Evolutionary conservation across 2,797 vertebrate genomes (phyloP).

Genomic region (Dermochelys coriacea): DNA sequence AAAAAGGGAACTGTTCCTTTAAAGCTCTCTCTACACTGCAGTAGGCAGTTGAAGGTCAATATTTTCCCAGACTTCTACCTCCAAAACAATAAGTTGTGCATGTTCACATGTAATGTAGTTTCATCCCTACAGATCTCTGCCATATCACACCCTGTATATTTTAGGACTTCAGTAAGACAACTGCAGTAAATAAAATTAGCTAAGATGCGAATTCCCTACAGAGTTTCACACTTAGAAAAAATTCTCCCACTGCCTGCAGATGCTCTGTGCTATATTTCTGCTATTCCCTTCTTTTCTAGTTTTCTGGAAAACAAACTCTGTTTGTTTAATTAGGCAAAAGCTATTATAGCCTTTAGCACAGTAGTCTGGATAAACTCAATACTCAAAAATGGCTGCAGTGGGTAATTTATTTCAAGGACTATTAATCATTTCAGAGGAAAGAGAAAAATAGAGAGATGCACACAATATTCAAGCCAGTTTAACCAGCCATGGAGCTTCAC

Average conservation of each 20-base stretch:
- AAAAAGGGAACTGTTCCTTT: neutral
- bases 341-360: neutral
- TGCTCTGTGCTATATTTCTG: neutral
- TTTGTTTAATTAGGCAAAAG: neutral
- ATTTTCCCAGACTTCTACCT: neutral
- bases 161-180: neutral
- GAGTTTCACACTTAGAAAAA: neutral
- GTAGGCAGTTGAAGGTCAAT: neutral
- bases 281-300: neutral
- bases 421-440: neutral
- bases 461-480: neutral
- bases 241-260: neutral
- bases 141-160: neutral
- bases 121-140: neutral
- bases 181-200: neutral
- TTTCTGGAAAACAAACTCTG: neutral
- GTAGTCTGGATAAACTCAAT: slow-evolving; percentile 11
- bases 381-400: slow-evolving; percentile 8
- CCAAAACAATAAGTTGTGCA: neutral
- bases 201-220: neutral
- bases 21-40: neutral
- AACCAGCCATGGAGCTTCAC: neutral
- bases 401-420: neutral
- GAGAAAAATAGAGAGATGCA: neutral
- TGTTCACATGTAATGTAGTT: neutral